A percentile compares a stretch with the other conserved stretches of the same genome.
phyloP scores from a whole-genome alignment of 2,797 vertebrate genomes.

The Xenopus petersii region DNA sequence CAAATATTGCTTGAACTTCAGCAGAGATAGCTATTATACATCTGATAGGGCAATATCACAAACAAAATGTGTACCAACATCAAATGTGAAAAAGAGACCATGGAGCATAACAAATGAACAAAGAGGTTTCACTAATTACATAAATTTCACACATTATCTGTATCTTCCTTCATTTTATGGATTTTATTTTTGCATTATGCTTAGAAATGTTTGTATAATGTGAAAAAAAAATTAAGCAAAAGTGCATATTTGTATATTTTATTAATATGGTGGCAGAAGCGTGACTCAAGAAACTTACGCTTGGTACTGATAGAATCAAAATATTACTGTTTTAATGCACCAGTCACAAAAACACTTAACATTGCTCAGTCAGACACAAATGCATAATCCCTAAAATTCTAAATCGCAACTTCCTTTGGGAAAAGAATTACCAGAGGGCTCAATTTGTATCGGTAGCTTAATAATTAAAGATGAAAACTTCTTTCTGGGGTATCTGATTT shows the following conservation, averaged over 20 bases:
- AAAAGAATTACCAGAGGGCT: conserved; percentile 72
- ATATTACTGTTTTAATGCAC: conserved; percentile 62
- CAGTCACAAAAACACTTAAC: conserved; percentile 65
- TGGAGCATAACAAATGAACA: too few relatives aligned
- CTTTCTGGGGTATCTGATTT: conserved; percentile 74
- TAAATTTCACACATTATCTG: too few relatives aligned
- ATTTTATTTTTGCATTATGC: too few relatives aligned
- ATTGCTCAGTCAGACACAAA: conserved; percentile 73
- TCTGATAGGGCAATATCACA: too few relatives aligned
- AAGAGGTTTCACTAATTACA: too few relatives aligned
- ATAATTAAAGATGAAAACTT: conserved; percentile 79
- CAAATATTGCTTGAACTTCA: too few relatives aligned
- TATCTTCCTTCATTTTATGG: too few relatives aligned
- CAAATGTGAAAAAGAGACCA: too few relatives aligned
- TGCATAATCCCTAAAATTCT: conserved; percentile 76
- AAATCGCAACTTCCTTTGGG: conserved; percentile 72
- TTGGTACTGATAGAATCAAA: conserved; percentile 51
- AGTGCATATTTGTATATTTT: neutral
- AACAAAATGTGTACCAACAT: too few relatives aligned
- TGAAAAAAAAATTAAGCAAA: too few relatives aligned
- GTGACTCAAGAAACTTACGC: neutral
- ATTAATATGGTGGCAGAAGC: neutral
- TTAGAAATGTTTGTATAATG: too few relatives aligned
- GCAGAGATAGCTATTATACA: too few relatives aligned
- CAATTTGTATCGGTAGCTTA: conserved; percentile 79